Percentiles rank a stretch among this genome's conserved stretches.
phyloP scores from a whole-genome alignment of 2,797 vertebrate species.

The Rhinichthys osculus region DNA sequence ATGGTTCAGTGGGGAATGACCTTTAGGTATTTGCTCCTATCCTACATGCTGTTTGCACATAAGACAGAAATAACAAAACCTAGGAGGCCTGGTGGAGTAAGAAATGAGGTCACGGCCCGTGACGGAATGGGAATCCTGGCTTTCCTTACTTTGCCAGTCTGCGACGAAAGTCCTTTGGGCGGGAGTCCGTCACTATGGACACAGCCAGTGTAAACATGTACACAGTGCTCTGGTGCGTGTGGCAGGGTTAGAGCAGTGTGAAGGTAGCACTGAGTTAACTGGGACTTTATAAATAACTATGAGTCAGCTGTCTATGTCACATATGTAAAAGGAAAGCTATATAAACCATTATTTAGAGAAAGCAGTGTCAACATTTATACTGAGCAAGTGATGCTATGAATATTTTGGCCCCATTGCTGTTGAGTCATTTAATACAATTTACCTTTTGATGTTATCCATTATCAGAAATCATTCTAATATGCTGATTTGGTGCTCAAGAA shows the following conservation, averaged over 20 bases:
- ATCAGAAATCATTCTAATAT: neutral
- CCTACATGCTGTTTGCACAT: conserved; percentile 45
- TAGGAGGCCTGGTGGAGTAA: conserved; percentile 38
- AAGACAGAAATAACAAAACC: conserved; percentile 54
- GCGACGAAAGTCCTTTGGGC: conserved; percentile 64
- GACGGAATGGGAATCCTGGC: conserved; percentile 64
- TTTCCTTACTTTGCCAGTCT: conserved; percentile 55
- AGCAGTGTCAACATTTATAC: conserved; percentile 56
- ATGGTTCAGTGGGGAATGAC: conserved; percentile 28
- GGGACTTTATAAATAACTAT: conserved; percentile 69
- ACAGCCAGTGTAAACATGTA: conserved; percentile 73
- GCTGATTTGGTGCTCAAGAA: neutral
- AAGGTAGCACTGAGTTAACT: conserved; percentile 55
- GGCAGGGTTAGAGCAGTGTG: conserved; percentile 42
- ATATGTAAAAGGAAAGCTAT: conserved; percentile 61
- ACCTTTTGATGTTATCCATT: neutral
- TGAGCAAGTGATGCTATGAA: conserved; percentile 56
- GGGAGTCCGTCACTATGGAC: conserved; percentile 61
- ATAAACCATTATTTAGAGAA: conserved; percentile 66
- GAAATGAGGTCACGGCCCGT: conserved; percentile 62
- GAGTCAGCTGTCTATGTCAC: conserved; percentile 58
- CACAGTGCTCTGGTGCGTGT: conserved; percentile 51
- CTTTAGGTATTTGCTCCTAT: conserved; percentile 17
- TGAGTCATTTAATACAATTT: conserved; percentile 51
- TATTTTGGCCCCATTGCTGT: conserved; percentile 45